These are phyloP conservation scores for Sparus aurata DNA, from an alignment of 2,797 vertebrate species.

Conservation along the genomic window DNA sequence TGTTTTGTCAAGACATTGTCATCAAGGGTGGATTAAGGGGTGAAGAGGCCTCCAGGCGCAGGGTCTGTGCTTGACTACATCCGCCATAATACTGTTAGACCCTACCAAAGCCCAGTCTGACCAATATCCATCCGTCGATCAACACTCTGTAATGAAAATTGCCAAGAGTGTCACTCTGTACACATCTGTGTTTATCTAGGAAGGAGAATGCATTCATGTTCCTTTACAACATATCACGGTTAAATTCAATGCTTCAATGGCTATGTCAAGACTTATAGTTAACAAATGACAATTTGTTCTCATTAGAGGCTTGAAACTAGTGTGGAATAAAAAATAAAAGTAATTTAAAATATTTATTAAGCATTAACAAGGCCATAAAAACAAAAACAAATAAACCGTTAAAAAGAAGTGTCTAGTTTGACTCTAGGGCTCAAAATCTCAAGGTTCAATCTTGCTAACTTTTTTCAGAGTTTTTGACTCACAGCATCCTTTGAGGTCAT, in stretches of 20 bases:
- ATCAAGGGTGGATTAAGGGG: slow-evolving; percentile 34
- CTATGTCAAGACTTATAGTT: neutral
- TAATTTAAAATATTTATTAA: no score
- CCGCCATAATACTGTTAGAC: neutral
- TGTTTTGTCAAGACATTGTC: slow-evolving; percentile 37
- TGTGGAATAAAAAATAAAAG: no score
- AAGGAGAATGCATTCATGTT: neutral
- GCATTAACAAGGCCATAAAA: no score
- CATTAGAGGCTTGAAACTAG: no score
- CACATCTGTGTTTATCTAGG: neutral
- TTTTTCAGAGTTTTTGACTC: neutral
- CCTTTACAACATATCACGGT: neutral
- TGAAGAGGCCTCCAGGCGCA: slow-evolving; percentile 4
- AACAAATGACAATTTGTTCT: no score
- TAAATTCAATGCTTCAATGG: neutral
- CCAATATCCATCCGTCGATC: slow-evolving; percentile 29
- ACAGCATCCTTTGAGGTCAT: neutral
- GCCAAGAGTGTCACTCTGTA: neutral
- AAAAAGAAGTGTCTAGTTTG: no score
- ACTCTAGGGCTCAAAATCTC: no score
- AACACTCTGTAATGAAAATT: neutral
- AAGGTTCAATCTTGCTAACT: no score
- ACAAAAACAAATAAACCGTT: no score
- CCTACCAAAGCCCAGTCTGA: slow-evolving; percentile 4
- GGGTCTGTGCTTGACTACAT: neutral